Evolutionary conservation across 2,797 vertebrate genomes (phyloP).

Genomic region (Apogon talboti): DNA sequence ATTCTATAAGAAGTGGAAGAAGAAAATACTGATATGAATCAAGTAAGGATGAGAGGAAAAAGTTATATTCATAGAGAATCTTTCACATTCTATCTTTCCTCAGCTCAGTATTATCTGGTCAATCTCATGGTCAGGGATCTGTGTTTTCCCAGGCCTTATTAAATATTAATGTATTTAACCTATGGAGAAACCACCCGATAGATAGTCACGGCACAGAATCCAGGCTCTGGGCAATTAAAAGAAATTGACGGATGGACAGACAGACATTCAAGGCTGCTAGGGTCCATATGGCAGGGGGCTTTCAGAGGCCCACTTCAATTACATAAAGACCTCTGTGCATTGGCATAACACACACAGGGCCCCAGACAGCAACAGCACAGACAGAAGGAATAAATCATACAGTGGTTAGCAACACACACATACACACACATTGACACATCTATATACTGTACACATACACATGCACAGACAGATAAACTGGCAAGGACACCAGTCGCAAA

Average conservation of each 20-base stretch:
- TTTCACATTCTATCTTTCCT: conserved; percentile 27
- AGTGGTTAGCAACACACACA: conserved; percentile 50
- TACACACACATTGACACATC: conserved; percentile 9
- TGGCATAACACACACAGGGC: conserved; percentile 68
- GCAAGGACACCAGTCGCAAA: conserved; percentile 25
- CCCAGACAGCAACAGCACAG: conserved; percentile 63
- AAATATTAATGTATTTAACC: conserved; percentile 82
- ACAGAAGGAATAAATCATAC: conserved; percentile 70
- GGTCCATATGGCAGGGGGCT: conserved; percentile 79
- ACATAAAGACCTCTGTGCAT: conserved; percentile 80
- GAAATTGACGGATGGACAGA: conserved; percentile 78
- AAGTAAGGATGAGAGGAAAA: background rate
- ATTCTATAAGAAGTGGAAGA: background rate
- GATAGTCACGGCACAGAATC: conserved; percentile 56
- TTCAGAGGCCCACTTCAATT: conserved; percentile 79
- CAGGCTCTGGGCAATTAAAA: conserved; percentile 77
- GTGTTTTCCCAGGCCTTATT: conserved; percentile 70
- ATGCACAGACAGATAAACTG: conserved; percentile 15
- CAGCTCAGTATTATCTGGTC: conserved; percentile 63
- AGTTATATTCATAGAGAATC: conserved; percentile 1
- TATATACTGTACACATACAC: conserved; percentile 21
- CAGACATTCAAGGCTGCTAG: conserved; percentile 69
- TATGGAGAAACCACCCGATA: conserved; percentile 71
- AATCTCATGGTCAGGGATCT: conserved; percentile 64
- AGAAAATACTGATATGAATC: conserved; percentile 2